Percentiles rank a stretch among this genome's conserved stretches.
Conservation (phyloP, 1,140 invertebrate species). For the Trinorchestia longiramus region DNA sequence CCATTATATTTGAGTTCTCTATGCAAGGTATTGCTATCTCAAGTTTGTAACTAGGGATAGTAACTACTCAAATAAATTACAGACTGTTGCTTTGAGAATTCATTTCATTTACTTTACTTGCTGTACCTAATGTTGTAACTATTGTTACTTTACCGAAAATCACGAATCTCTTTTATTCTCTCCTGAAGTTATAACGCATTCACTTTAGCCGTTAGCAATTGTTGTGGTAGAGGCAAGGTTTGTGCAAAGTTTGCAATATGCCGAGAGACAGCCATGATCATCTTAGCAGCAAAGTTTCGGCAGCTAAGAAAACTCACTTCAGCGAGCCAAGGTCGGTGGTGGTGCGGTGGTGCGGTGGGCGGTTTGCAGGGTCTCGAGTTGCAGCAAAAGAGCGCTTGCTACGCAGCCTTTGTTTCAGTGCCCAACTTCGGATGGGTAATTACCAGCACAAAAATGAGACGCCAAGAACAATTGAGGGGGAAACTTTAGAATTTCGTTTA, state of each 20-base stretch:
- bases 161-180: not conserved
- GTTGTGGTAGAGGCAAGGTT: not conserved
- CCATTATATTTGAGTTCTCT: not conserved
- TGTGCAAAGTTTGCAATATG: conserved; percentile 8
- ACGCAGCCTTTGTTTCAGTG: conserved; percentile 18
- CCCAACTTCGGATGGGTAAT: conserved; percentile 38
- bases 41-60: not conserved
- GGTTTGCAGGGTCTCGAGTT: not conserved
- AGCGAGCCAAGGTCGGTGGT: not conserved
- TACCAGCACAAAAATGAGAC: conserved; percentile 30
- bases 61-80: not conserved
- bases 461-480: conserved; percentile 23
- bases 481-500: conserved; percentile 36
- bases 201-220: not conserved
- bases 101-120: not conserved
- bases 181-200: not conserved
- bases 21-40: not conserved
- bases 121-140: not conserved
- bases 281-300: conserved; percentile 32
- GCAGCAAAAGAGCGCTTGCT: not conserved
- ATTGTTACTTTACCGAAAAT: not conserved
- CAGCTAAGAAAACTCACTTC: not conserved
- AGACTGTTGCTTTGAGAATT: not conserved
- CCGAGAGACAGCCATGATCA: conserved; percentile 17
- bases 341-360: too few relatives aligned